Conservation (phyloP, 2,113 vertebrate species). For the Heterocephalus glaber region DNA sequence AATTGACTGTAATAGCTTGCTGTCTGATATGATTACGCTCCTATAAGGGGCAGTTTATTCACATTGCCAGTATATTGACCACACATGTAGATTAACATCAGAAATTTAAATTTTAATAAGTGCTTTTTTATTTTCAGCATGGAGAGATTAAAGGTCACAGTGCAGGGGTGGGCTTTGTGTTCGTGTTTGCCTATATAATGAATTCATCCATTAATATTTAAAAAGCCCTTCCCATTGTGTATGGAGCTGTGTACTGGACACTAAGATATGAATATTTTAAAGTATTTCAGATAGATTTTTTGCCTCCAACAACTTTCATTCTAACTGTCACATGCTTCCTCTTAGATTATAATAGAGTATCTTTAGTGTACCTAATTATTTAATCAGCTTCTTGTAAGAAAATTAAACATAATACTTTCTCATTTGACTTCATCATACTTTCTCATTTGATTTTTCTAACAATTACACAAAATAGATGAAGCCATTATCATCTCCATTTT, state of each 20-base stretch:
- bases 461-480: not conserved
- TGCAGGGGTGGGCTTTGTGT: not conserved
- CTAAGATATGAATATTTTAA: not conserved
- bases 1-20: slow-evolving; percentile 7
- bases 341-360: not conserved
- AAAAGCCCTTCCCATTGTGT: not conserved
- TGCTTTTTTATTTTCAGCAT: not conserved
- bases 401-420: not conserved
- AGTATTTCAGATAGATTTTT: not conserved
- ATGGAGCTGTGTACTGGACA: not conserved
- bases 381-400: not conserved
- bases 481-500: not conserved
- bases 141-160: not conserved
- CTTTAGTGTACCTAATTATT: slow-evolving; percentile 35
- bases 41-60: slow-evolving; percentile 11
- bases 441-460: not conserved
- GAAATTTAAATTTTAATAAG: slow-evolving; percentile 53
- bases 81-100: slow-evolving; percentile 9
- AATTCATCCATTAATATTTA: slow-evolving; percentile 57
- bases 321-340: not conserved
- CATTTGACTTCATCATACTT: not conserved
- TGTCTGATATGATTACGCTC: not conserved
- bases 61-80: slow-evolving; percentile 26
- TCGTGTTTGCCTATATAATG: not conserved
- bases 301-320: not conserved